These are phyloP conservation scores for Actinia equina DNA, from an alignment of 64 coral and sea anemone genomes.

Conservation along the genomic window DNA sequence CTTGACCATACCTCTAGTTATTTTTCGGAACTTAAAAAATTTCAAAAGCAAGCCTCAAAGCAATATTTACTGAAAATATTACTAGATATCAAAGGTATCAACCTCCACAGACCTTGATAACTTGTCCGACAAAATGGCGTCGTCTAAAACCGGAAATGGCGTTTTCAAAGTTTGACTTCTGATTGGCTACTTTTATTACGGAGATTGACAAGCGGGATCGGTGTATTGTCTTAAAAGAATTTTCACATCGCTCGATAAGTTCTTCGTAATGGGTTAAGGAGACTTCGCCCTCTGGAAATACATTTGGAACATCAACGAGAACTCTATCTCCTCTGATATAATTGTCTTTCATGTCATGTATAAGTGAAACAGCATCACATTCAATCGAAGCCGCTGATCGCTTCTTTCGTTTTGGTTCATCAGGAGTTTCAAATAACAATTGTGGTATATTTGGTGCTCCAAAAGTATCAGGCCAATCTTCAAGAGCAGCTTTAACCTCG, in stretches of 20 bases:
- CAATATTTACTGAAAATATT: neutral
- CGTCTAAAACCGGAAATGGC: too few relatives aligned
- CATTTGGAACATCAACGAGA: constrained; percentile 28
- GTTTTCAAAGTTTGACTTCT: neutral
- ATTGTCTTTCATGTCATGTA: constrained; percentile 29
- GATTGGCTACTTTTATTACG: neutral
- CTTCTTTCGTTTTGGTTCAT: constrained; percentile 40
- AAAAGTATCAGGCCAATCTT: constrained; percentile 18
- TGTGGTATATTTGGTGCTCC: constrained; percentile 18
- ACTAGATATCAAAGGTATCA: neutral
- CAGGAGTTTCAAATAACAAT: neutral
- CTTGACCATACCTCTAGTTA: too few relatives aligned
- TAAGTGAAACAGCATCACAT: constrained; percentile 5
- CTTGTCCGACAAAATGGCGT: neutral
- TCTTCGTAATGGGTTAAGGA: constrained; percentile 26
- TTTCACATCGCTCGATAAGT: constrained; percentile 22
- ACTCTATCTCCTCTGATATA: constrained; percentile 17
- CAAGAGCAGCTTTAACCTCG: constrained; percentile 22
- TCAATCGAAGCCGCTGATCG: neutral
- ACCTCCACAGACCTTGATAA: neutral
- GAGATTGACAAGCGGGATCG: neutral
- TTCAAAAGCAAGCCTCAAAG: too few relatives aligned
- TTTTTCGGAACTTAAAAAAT: too few relatives aligned
- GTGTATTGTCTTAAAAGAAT: constrained; percentile 14
- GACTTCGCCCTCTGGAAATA: constrained; percentile 21